Conservation (phyloP, 2,888 invertebrate genomes). For the Clusia tigrina region DNA sequence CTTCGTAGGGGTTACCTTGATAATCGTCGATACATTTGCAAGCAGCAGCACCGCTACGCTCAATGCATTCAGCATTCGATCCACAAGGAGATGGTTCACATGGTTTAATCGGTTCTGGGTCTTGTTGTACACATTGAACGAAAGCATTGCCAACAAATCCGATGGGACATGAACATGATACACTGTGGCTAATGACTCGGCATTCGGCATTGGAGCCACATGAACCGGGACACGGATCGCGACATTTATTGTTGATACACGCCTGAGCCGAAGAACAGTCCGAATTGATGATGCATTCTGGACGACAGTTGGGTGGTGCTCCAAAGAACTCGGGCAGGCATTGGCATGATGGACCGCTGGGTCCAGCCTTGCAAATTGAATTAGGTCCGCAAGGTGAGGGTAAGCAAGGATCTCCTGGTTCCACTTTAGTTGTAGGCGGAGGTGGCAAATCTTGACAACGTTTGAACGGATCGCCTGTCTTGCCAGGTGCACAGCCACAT, state of each 20-base stretch:
- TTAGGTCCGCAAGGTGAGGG: conserved; percentile 87
- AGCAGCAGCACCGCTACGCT: conserved; percentile 79
- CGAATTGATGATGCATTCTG: conserved; percentile 83
- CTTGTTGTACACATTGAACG: conserved; percentile 75
- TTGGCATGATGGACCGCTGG: conserved; percentile 76
- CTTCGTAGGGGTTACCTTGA: conserved; percentile 85
- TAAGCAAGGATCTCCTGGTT: conserved; percentile 71
- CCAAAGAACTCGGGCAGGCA: conserved; percentile 82
- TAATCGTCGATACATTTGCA: conserved; percentile 83
- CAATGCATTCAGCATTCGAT: conserved; percentile 79
- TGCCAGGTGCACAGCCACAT: conserved; percentile 72
- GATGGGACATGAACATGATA: conserved; percentile 79
- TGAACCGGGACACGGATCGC: conserved; percentile 82
- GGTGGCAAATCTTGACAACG: conserved; percentile 72
- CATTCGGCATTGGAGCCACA: conserved; percentile 84
- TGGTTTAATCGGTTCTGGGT: conserved; percentile 69
- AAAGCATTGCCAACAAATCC: conserved; percentile 86
- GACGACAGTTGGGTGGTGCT: conserved; percentile 81
- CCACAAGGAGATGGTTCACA: conserved; percentile 91
- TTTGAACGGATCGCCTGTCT: conserved; percentile 80
- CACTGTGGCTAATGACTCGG: conserved; percentile 79
- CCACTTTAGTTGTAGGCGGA: conserved; percentile 56
- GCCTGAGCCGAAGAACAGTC: conserved; percentile 81
- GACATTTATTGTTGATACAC: conserved; percentile 82
- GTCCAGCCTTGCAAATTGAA: conserved; percentile 73